These are phyloP conservation scores for Dissostichus mawsoni DNA, from an alignment of 2,113 vertebrate species.

Conservation along the genomic window DNA sequence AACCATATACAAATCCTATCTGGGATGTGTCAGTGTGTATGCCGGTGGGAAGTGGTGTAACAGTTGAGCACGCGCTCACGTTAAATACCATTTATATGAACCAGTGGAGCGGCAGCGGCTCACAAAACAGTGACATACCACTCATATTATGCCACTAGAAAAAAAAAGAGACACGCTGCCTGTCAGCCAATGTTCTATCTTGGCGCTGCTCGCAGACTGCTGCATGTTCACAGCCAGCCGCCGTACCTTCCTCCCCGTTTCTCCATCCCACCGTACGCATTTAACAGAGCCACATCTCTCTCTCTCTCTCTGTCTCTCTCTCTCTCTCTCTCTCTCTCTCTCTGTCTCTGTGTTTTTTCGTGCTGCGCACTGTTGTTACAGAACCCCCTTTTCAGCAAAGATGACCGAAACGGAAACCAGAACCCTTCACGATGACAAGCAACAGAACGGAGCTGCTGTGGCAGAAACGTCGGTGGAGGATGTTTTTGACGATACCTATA, in stretches of 20 bases:
- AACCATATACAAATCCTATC: no score
- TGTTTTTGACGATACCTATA: slow-evolving; percentile 88
- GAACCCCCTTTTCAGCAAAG: slow-evolving; percentile 23
- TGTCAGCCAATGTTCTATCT: not conserved
- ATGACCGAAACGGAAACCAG: slow-evolving; percentile 72
- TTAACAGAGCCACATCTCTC: slow-evolving; percentile 36
- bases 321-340: not conserved
- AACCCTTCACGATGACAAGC: slow-evolving; percentile 35
- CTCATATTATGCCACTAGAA: no score
- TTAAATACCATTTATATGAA: not conserved
- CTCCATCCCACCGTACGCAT: slow-evolving; percentile 38
- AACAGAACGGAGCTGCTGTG: slow-evolving; percentile 53
- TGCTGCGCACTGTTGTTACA: slow-evolving; percentile 17
- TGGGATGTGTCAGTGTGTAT: not conserved
- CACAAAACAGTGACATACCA: not conserved
- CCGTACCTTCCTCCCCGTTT: slow-evolving; percentile 18
- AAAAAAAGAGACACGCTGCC: not conserved
- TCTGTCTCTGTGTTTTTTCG: no score
- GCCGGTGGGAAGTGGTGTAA: not conserved
- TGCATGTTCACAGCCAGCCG: slow-evolving; percentile 36
- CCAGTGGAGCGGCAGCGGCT: not conserved
- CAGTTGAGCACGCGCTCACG: not conserved
- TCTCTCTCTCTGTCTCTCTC: not conserved
- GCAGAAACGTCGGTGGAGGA: slow-evolving; percentile 83
- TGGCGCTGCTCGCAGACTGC: slow-evolving; percentile 6